Conservation (phyloP, 2,797 vertebrate genomes). For the Zenarchopterus dispar region DNA sequence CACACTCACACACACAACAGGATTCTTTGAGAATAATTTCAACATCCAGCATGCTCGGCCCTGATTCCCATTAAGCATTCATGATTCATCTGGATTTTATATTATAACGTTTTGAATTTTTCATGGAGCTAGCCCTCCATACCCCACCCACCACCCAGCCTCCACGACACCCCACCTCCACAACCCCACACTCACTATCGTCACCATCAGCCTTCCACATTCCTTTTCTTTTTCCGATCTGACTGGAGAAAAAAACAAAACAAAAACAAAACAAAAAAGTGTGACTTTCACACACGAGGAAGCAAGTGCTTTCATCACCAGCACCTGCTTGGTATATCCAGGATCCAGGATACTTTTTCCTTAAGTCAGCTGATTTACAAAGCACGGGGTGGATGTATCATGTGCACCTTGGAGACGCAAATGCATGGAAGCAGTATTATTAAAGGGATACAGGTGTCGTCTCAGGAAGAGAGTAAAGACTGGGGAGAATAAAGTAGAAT, state of each 20-base stretch:
- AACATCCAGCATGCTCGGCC: constrained; percentile 60
- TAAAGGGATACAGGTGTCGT: constrained; percentile 58
- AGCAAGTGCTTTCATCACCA: constrained; percentile 23
- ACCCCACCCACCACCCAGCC: no score
- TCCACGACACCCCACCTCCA: neutral
- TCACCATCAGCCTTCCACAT: constrained; percentile 3
- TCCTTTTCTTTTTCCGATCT: constrained; percentile 56
- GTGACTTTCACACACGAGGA: constrained; percentile 48
- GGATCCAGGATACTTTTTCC: constrained; percentile 29
- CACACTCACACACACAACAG: constrained; percentile 20
- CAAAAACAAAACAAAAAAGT: constrained; percentile 35
- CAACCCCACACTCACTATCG: neutral
- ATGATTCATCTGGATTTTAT: constrained; percentile 85
- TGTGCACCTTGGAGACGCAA: constrained; percentile 43
- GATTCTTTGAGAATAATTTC: constrained; percentile 72
- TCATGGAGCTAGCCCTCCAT: constrained; percentile 69
- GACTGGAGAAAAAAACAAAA: constrained; percentile 33
- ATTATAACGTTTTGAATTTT: constrained; percentile 85
- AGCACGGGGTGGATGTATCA: constrained; percentile 33
- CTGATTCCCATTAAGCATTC: constrained; percentile 82
- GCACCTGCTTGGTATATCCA: constrained; percentile 53
- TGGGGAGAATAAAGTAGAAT: constrained; percentile 33
- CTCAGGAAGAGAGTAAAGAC: constrained; percentile 31
- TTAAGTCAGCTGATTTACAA: constrained; percentile 51
- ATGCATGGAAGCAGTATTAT: constrained; percentile 43